A percentile compares a stretch with the other conserved stretches of the same genome.
Conservation (phyloP, 1,140 invertebrate genomes). For the Tetramorium simillimum region DNA sequence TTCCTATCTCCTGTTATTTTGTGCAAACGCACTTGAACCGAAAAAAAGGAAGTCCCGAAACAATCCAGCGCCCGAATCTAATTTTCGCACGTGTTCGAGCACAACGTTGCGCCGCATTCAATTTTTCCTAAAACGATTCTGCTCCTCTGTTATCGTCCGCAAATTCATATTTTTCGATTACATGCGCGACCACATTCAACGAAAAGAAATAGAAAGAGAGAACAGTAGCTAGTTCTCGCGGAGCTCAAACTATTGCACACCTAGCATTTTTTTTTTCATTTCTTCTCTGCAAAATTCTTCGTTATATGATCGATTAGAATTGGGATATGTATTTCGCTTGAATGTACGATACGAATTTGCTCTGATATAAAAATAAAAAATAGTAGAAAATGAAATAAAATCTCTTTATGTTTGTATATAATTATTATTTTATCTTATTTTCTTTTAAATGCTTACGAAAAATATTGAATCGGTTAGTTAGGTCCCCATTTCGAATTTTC, state of each 20-base stretch:
- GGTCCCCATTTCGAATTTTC: neutral
- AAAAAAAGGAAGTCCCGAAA: slow-evolving; percentile 1
- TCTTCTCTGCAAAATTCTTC: neutral
- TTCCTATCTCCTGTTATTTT: slow-evolving; percentile 6
- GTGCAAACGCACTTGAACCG: neutral
- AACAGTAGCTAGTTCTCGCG: neutral
- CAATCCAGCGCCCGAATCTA: slow-evolving; percentile 28
- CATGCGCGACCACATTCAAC: slow-evolving; percentile 10
- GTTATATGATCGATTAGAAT: neutral
- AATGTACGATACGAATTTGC: neutral
- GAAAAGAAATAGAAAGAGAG: slow-evolving; percentile 10
- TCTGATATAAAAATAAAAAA: neutral
- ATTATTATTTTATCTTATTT: neutral
- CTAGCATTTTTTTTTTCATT: slow-evolving; percentile 5
- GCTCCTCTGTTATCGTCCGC: slow-evolving; percentile 18
- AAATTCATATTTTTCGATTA: slow-evolving; percentile 40
- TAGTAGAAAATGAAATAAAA: neutral
- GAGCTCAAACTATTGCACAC: slow-evolving; percentile 8
- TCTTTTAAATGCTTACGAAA: neutral
- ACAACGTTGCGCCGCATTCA: slow-evolving; percentile 18
- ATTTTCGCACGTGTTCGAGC: slow-evolving; percentile 39
- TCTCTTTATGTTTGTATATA: neutral
- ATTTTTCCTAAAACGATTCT: slow-evolving; percentile 46
- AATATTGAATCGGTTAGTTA: neutral
- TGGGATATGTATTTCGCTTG: neutral